phyloP scores from a whole-genome alignment of 2,888 invertebrate genomes.

The Aricia artaxerxes region DNA sequence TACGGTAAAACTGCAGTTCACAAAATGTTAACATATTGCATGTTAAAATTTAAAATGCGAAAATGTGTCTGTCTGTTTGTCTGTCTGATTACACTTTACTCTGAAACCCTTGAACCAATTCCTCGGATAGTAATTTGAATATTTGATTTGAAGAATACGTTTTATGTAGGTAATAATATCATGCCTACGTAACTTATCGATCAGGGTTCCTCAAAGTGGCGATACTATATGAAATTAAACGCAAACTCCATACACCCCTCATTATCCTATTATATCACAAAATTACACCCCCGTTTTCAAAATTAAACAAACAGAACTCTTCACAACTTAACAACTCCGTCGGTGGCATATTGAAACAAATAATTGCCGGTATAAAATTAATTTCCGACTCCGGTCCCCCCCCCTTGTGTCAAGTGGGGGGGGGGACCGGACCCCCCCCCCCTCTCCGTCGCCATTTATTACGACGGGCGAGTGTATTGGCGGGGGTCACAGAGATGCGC shows the following conservation, averaged over 20 bases:
- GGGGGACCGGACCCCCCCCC: no score
- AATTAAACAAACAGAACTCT: not conserved
- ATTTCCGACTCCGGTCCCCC: not conserved
- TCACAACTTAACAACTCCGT: not conserved
- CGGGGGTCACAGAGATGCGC: conserved; percentile 69
- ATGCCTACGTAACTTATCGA: no score
- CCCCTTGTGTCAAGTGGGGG: not conserved
- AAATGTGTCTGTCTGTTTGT: no score
- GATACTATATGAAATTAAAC: not conserved
- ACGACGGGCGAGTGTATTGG: conserved; percentile 20
- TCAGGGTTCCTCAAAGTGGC: no score
- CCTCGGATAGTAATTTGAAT: no score
- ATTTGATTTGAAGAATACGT: no score
- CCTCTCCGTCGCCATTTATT: not conserved
- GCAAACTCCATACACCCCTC: not conserved
- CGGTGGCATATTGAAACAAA: conserved; percentile 17
- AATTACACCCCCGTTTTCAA: not conserved
- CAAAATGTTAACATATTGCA: no score
- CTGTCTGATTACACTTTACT: no score
- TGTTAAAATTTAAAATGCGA: no score
- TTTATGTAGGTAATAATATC: no score
- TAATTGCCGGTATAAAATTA: conserved; percentile 24
- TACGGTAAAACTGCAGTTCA: no score
- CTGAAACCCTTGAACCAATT: no score
- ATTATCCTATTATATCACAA: not conserved